Conservation (phyloP, 2,113 vertebrate genomes). For the Phalacrocorax aristotelis region DNA sequence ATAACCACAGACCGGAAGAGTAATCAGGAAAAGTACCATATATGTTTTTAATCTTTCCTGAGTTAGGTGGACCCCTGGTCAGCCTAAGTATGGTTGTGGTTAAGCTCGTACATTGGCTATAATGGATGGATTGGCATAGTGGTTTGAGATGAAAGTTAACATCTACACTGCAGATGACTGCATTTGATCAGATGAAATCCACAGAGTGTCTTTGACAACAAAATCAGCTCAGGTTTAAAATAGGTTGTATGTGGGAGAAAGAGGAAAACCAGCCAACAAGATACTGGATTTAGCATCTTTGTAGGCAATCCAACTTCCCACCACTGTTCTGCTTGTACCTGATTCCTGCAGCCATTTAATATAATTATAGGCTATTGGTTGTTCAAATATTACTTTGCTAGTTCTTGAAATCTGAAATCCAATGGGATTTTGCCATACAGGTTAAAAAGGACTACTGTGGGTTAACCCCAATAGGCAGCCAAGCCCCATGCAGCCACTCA, state of each 20-base stretch:
- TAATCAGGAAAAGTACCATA: neutral
- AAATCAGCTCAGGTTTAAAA: neutral
- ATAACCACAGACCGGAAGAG: neutral
- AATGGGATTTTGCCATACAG: rapidly evolving
- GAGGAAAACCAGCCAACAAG: neutral
- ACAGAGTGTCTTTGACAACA: neutral
- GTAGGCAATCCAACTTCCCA: neutral
- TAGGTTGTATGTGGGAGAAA: neutral
- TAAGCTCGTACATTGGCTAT: neutral
- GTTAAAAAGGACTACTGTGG: neutral
- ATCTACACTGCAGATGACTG: neutral
- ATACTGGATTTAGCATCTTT: neutral
- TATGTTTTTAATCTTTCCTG: neutral
- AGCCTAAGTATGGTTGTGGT: neutral
- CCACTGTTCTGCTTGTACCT: neutral
- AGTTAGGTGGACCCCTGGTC: neutral
- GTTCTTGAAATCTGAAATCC: neutral
- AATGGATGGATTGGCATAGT: neutral
- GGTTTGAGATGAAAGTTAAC: neutral
- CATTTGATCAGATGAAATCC: neutral
- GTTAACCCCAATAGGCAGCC: neutral
- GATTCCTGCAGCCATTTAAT: neutral
- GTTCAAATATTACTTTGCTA: neutral
- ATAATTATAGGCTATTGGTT: neutral
- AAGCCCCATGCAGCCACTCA: neutral